phyloP scores from a whole-genome alignment of 2,113 vertebrate genomes.

The Cinclus cinclus region DNA sequence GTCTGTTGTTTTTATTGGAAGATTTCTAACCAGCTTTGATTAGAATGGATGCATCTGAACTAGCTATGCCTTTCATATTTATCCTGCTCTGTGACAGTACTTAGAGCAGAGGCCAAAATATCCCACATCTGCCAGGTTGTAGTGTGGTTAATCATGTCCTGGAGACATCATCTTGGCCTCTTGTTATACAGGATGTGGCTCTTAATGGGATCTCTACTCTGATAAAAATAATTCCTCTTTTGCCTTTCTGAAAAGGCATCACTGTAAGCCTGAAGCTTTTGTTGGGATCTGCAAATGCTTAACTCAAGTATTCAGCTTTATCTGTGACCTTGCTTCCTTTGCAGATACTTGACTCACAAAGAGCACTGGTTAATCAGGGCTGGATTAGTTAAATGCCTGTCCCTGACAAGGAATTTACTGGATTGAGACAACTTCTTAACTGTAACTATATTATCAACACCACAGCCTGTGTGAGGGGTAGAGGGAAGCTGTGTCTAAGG shows the following conservation, averaged over 20 bases:
- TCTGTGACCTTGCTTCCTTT: slow-evolving; percentile 52
- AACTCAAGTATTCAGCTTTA: not conserved
- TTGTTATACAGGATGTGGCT: not conserved
- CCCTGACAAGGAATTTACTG: slow-evolving; percentile 57
- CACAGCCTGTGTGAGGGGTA: not conserved
- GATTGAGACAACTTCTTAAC: slow-evolving; percentile 11
- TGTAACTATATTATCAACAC: not conserved
- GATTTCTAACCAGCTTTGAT: not conserved
- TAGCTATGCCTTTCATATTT: not conserved
- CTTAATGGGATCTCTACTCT: not conserved
- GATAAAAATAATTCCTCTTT: not conserved
- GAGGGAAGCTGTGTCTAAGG: not conserved
- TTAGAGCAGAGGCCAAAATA: not conserved
- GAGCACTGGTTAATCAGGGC: slow-evolving; percentile 14
- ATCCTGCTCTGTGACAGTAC: not conserved
- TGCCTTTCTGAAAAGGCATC: not conserved
- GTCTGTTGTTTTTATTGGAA: not conserved
- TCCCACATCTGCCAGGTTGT: not conserved
- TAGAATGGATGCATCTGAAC: not conserved
- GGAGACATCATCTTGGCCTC: not conserved
- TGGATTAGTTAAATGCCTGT: slow-evolving; percentile 49
- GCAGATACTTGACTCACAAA: slow-evolving; percentile 23
- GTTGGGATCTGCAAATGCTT: not conserved
- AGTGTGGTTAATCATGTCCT: not conserved
- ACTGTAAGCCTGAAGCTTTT: slow-evolving; percentile 32